Conservation (phyloP, 2,888 invertebrate genomes). For the Icerya purchasi region DNA sequence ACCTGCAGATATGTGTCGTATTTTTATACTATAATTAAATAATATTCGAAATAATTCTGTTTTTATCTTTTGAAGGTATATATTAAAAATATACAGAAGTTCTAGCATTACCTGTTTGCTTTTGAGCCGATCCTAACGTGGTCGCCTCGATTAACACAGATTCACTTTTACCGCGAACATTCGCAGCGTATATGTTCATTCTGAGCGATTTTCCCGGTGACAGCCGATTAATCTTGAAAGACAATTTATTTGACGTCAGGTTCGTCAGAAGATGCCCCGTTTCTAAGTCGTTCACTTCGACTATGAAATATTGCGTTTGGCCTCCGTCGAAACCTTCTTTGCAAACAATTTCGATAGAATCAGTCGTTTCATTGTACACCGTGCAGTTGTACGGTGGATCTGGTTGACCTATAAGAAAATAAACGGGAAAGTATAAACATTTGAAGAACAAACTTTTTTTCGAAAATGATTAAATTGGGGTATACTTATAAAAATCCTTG, state of each 20-base stretch:
- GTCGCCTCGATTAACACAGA: constrained; percentile 45
- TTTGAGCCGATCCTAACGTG: constrained; percentile 51
- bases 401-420: constrained; percentile 36
- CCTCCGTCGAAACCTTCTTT: constrained; percentile 53
- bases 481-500: background rate
- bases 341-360: constrained; percentile 52
- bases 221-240: constrained; percentile 52
- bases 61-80: too few species aligned
- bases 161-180: constrained; percentile 62
- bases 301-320: constrained; percentile 45
- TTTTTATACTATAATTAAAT: too few species aligned
- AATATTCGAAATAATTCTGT: too few species aligned
- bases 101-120: constrained; percentile 48
- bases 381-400: constrained; percentile 58
- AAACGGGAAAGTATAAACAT: background rate
- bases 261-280: constrained; percentile 40
- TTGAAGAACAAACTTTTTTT: background rate
- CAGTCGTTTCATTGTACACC: constrained; percentile 52
- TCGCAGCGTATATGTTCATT: constrained; percentile 58
- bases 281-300: constrained; percentile 50
- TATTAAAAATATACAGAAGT: too few species aligned
- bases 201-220: constrained; percentile 56
- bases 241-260: constrained; percentile 44
- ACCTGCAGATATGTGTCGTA: too few species aligned
- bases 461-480: background rate